Evolutionary conservation across 2,113 vertebrate species (phyloP).

Genomic region (Gallinago paraguaiae): DNA sequence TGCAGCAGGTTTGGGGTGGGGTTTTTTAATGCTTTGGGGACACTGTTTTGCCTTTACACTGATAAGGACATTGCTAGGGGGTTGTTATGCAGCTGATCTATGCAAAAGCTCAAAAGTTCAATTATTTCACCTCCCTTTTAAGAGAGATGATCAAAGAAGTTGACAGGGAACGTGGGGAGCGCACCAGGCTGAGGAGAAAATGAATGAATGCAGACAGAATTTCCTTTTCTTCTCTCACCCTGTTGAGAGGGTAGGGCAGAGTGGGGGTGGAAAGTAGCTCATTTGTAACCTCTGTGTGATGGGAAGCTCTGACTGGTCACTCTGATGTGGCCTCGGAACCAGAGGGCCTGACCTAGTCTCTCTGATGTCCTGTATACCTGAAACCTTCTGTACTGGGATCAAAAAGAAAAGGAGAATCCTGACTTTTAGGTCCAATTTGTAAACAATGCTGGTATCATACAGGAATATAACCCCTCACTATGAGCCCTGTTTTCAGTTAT

Average conservation of each 20-base stretch:
- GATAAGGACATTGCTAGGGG: neutral
- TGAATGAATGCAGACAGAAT: neutral
- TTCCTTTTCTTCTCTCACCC: neutral
- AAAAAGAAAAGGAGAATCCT: neutral
- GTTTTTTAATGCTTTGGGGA: neutral
- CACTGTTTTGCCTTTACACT: neutral
- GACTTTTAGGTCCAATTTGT: neutral
- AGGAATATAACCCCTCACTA: neutral
- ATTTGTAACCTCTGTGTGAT: neutral
- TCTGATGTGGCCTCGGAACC: fast-evolving
- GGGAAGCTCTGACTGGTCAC: neutral
- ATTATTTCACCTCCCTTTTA: neutral
- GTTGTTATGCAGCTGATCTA: neutral
- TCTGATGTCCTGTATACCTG: neutral
- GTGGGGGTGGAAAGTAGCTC: neutral
- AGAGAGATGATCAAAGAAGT: neutral
- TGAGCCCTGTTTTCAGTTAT: neutral
- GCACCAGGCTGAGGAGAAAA: neutral
- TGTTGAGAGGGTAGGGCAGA: neutral
- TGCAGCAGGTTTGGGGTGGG: neutral
- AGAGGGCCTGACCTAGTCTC: neutral
- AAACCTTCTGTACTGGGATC: neutral
- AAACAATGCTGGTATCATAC: neutral
- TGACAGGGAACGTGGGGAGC: neutral
- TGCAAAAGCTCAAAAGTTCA: neutral